phyloP scores from a whole-genome alignment of 2,888 invertebrate genomes.

The Drosophila atroscutellata region DNA sequence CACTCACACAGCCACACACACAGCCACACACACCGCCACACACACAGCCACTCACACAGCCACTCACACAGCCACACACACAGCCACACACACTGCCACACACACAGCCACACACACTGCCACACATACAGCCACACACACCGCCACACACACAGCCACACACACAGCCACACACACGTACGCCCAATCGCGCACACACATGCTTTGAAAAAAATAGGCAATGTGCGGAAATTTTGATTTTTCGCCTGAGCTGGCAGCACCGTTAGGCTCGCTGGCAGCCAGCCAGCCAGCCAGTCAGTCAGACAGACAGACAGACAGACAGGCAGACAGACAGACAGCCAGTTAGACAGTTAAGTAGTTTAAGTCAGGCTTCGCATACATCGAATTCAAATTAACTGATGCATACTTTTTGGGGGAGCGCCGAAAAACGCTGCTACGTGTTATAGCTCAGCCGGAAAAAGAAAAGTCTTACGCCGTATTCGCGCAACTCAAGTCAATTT shows the following conservation, averaged over 20 bases:
- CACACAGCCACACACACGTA: constrained; percentile 8
- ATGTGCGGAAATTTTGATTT: constrained; percentile 80
- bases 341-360: constrained; percentile 60
- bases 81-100: not conserved
- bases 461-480: constrained; percentile 45
- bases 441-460: constrained; percentile 49
- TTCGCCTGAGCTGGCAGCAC: constrained; percentile 71
- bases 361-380: constrained; percentile 52
- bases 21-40: constrained; percentile 11
- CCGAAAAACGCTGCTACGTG: constrained; percentile 67
- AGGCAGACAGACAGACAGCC: not conserved
- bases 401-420: constrained; percentile 65
- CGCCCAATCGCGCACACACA: constrained; percentile 16
- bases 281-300: not conserved
- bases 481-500: constrained; percentile 41
- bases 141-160: not conserved
- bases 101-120: not conserved
- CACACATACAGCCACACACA: constrained; percentile 2
- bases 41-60: not conserved
- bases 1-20: not conserved
- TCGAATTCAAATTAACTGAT: constrained; percentile 79
- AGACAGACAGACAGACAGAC: not conserved
- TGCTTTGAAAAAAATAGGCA: constrained; percentile 68
- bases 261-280: constrained; percentile 29
- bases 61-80: constrained; percentile 8